Conservation (phyloP, 2,797 vertebrate genomes). For the Lacerta bilineata region DNA sequence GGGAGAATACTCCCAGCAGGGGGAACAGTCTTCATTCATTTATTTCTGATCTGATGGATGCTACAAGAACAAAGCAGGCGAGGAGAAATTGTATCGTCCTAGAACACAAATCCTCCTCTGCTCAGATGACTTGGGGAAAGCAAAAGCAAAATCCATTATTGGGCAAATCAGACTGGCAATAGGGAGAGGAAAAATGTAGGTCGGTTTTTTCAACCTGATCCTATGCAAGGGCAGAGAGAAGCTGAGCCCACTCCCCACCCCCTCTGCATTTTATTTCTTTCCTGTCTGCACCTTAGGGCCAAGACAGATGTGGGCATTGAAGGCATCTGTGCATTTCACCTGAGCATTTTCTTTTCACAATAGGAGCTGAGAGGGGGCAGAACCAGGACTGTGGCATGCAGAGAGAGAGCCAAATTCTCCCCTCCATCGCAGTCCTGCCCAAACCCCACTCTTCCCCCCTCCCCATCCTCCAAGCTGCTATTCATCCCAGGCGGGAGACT, state of each 20-base stretch:
- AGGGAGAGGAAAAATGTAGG: slow-evolving; percentile 5
- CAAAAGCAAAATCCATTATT: slow-evolving; percentile 30
- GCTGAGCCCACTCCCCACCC: not conserved
- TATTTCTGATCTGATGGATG: slow-evolving; percentile 45
- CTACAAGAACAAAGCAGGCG: not conserved
- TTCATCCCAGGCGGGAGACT: not conserved
- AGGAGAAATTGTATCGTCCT: not conserved
- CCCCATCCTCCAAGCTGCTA: not conserved
- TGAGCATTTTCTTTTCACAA: not conserved
- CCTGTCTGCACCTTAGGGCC: not conserved
- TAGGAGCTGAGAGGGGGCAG: not conserved
- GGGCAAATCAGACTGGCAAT: slow-evolving; percentile 27
- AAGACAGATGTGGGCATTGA: not conserved
- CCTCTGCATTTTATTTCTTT: not conserved
- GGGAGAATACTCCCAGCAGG: slow-evolving; percentile 13
- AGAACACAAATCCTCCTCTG: slow-evolving; percentile 11
- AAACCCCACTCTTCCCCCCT: not conserved
- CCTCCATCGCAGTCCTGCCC: not conserved
- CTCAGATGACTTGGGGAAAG: accelerated
- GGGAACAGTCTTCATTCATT: slow-evolving; percentile 17
- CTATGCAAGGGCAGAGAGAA: not conserved
- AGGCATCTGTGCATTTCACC: not conserved
- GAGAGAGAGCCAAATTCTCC: not conserved
- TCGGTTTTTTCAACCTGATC: not conserved
- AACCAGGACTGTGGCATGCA: not conserved